phyloP scores from a whole-genome alignment of 2,888 invertebrate species.

The Drosophila multiciliata region DNA sequence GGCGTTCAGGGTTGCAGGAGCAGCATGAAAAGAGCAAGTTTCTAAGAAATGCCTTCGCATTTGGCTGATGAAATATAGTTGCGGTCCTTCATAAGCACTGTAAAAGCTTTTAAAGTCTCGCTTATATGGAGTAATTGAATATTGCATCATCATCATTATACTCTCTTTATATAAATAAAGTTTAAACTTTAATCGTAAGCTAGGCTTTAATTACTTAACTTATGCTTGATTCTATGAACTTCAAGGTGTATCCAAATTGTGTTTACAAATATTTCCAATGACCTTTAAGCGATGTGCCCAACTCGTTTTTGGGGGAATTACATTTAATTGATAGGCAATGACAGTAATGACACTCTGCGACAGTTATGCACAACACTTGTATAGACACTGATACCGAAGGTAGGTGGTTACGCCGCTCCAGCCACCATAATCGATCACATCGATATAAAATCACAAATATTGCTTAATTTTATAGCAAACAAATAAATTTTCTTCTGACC shows the following conservation, averaged over 20 bases:
- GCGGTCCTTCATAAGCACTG: slow-evolving; percentile 45
- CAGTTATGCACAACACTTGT: background rate
- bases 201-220: background rate
- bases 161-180: background rate
- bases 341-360: background rate
- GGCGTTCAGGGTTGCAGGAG: slow-evolving; percentile 1
- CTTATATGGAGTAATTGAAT: slow-evolving; percentile 10
- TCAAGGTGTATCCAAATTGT: background rate
- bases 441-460: background rate
- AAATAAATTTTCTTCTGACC: background rate
- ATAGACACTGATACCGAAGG: background rate
- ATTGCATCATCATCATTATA: slow-evolving; percentile 46
- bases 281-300: background rate
- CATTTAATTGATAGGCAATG: background rate
- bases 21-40: slow-evolving; percentile 32
- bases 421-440: background rate
- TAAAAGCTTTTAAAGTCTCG: slow-evolving; percentile 25
- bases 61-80: slow-evolving; percentile 60
- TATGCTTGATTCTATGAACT: background rate
- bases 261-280: background rate
- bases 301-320: background rate
- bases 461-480: background rate
- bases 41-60: slow-evolving; percentile 10
- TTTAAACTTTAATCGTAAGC: background rate
- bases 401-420: too few species aligned